phyloP scores from a whole-genome alignment of 2,113 vertebrate genomes.

The Athene noctua region DNA sequence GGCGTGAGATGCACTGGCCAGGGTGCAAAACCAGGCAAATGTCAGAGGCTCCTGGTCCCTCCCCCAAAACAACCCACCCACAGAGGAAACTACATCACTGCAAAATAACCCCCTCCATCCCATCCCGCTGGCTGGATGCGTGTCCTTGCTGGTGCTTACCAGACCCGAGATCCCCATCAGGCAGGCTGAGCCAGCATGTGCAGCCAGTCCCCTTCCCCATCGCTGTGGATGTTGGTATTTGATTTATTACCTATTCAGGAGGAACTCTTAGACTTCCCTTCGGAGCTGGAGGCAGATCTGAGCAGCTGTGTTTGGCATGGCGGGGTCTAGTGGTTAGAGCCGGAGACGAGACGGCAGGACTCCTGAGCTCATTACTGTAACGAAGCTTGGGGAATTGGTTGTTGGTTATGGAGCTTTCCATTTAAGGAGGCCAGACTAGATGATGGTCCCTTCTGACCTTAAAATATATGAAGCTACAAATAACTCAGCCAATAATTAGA shows the following conservation, averaged over 20 bases:
- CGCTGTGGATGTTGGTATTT: fast-evolving
- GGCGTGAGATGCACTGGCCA: background rate
- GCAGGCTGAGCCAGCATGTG: background rate
- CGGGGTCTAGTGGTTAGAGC: background rate
- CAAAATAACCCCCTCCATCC: background rate
- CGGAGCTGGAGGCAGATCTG: background rate
- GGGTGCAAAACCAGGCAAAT: background rate
- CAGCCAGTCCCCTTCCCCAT: background rate
- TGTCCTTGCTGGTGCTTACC: background rate
- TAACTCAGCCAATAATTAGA: slow-evolving; percentile 51
- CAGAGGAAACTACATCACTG: background rate
- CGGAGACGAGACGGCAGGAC: background rate
- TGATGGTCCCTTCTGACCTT: slow-evolving; percentile 51
- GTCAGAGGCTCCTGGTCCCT: background rate
- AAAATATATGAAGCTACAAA: slow-evolving; percentile 41
- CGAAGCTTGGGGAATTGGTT: background rate
- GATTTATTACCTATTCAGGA: slow-evolving; percentile 28
- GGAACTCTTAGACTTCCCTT: background rate
- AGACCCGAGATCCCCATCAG: fast-evolving
- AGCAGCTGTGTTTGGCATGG: slow-evolving; percentile 56
- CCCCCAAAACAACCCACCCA: background rate
- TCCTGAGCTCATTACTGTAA: slow-evolving; percentile 19
- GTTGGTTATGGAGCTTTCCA: slow-evolving; percentile 36
- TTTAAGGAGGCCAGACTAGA: slow-evolving; percentile 40
- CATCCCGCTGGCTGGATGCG: background rate